Percentiles rank a stretch among this genome's conserved stretches.
These are phyloP conservation scores for Urocyon cinereoargenteus DNA, from an alignment of 2,797 vertebrate genomes.

Conservation along the genomic window DNA sequence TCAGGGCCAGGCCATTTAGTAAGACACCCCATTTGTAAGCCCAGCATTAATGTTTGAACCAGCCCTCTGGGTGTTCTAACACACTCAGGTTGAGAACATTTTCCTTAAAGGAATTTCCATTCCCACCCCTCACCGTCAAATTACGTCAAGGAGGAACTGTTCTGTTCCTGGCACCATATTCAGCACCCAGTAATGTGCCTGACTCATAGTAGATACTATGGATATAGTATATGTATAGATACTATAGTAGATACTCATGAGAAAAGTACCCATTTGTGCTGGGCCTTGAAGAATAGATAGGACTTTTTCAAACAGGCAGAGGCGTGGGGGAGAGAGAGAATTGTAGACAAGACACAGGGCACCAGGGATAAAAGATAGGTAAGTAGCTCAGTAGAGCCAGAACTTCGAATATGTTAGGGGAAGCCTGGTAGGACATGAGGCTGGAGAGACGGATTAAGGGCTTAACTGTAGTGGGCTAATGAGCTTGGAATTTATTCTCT, in stretches of 20 bases:
- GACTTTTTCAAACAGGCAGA: background rate
- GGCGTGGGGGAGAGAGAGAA: background rate
- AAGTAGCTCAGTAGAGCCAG: background rate
- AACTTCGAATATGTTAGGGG: background rate
- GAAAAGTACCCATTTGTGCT: background rate
- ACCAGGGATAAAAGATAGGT: background rate
- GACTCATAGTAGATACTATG: background rate
- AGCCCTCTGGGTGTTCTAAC: background rate
- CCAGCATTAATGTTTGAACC: background rate
- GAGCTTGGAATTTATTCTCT: background rate
- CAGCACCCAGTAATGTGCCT: background rate
- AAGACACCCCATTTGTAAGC: background rate
- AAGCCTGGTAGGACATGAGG: background rate
- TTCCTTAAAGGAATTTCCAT: background rate
- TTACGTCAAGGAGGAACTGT: background rate
- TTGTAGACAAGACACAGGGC: background rate
- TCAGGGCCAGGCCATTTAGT: background rate
- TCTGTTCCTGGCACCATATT: background rate
- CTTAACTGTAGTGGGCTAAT: background rate
- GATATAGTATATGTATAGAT: no score
- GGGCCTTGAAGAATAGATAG: conserved; percentile 11
- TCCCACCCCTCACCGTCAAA: background rate
- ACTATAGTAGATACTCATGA: background rate
- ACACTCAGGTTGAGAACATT: background rate
- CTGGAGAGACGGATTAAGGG: background rate